phyloP scores from a whole-genome alignment of 2,888 invertebrate genomes.

The Allolobophora icterica region DNA sequence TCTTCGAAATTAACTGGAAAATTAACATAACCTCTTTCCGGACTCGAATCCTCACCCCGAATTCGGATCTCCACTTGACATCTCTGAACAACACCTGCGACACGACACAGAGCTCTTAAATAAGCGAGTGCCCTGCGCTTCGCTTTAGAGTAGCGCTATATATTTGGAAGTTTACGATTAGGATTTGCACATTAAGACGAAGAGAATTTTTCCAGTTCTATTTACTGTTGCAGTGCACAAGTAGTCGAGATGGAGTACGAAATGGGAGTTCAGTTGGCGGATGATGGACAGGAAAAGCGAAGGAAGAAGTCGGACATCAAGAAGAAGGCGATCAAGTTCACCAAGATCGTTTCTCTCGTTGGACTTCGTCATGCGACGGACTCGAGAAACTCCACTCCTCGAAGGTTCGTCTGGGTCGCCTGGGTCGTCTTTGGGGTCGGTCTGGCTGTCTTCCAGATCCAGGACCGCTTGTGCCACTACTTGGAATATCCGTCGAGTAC shows the following conservation, averaged over 20 bases:
- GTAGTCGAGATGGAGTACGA: background rate
- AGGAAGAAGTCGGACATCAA: background rate
- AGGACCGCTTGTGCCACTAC: background rate
- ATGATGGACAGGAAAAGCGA: background rate
- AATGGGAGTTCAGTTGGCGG: background rate
- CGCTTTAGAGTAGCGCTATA: too few species aligned
- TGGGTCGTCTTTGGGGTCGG: background rate
- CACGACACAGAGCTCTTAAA: too few species aligned
- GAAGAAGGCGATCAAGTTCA: conserved; percentile 24
- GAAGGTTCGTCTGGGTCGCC: conserved; percentile 15
- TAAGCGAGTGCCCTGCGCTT: too few species aligned
- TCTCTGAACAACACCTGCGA: too few species aligned
- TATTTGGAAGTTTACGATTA: too few species aligned
- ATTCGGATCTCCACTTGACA: too few species aligned
- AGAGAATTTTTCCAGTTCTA: background rate
- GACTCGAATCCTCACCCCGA: too few species aligned
- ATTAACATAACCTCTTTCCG: background rate
- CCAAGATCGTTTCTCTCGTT: conserved; percentile 21
- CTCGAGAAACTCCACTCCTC: background rate
- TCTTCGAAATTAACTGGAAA: background rate
- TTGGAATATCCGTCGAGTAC: background rate
- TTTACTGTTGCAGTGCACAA: background rate
- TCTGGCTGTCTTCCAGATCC: background rate
- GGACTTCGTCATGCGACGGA: conserved; percentile 12
- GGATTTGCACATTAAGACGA: too few species aligned